These are phyloP conservation scores for Ceratoteleas bidentatus DNA, from an alignment of 1,140 invertebrate species.

Conservation along the genomic window DNA sequence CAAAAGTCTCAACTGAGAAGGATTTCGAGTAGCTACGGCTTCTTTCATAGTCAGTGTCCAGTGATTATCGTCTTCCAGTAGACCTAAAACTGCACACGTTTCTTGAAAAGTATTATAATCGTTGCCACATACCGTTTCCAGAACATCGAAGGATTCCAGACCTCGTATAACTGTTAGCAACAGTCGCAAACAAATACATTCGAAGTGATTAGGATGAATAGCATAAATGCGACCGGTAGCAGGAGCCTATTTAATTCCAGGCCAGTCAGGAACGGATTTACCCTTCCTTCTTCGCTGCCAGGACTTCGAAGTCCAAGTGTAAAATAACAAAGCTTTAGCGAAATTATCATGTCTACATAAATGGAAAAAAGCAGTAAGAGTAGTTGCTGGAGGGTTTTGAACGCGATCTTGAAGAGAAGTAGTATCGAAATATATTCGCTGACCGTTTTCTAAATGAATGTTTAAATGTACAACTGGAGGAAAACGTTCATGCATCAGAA, in stretches of 20 bases:
- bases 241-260: background rate
- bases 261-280: background rate
- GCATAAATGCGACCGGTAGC: conserved; percentile 4
- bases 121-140: conserved; percentile 77
- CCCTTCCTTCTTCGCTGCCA: conserved; percentile 54
- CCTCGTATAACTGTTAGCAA: conserved; percentile 75
- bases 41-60: conserved; percentile 76
- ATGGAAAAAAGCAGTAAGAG: conserved; percentile 60
- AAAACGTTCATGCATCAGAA: conserved; percentile 72
- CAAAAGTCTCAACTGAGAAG: conserved; percentile 76
- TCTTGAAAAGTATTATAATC: no score
- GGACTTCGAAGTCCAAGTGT: conserved; percentile 66
- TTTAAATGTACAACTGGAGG: conserved; percentile 76
- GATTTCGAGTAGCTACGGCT: no score
- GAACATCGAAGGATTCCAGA: conserved; percentile 77
- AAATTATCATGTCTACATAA: conserved; percentile 51
- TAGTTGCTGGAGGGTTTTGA: conserved; percentile 43
- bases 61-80: conserved; percentile 75
- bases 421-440: conserved; percentile 77
- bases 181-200: conserved; percentile 79
- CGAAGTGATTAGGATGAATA: conserved; percentile 11
- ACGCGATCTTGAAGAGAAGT: no score
- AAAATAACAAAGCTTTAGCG: conserved; percentile 65
- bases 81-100: conserved; percentile 72
- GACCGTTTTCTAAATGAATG: conserved; percentile 72